These are phyloP conservation scores for Lipotes vexillifer DNA, from an alignment of 2,113 vertebrate species.

Conservation along the genomic window DNA sequence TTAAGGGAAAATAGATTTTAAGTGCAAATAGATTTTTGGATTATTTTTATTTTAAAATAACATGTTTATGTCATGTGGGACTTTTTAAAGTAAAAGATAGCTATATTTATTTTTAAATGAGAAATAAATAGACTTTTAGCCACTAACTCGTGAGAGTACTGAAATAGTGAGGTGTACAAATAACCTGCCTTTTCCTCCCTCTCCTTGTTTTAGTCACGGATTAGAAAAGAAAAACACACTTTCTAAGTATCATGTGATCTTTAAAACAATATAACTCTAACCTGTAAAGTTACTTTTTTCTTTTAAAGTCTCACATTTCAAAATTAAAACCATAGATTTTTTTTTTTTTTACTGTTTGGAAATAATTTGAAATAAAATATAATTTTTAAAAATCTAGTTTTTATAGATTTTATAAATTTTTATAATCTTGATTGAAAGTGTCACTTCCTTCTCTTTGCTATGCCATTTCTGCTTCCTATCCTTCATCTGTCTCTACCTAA, in stretches of 20 bases:
- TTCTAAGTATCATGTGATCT: not conserved
- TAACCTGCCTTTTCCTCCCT: not conserved
- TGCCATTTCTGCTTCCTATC: not conserved
- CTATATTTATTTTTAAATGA: constrained; percentile 41
- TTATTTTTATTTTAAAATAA: constrained; percentile 40
- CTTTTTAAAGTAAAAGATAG: constrained; percentile 28
- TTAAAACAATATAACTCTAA: not conserved
- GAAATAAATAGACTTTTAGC: constrained; percentile 6
- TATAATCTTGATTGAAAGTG: not conserved
- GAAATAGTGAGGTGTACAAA: not conserved
- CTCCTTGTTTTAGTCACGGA: not conserved
- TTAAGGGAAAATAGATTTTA: not conserved
- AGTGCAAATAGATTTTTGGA: not conserved
- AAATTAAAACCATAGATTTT: not conserved
- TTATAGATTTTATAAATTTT: not conserved
- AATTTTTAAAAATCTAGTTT: not conserved
- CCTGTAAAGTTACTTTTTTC: not conserved
- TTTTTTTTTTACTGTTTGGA: not conserved
- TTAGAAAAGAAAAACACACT: not conserved
- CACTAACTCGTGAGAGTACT: not conserved
- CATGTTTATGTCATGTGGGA: not conserved
- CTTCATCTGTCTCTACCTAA: not conserved
- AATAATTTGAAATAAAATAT: not conserved
- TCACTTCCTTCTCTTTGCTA: not conserved
- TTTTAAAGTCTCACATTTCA: not conserved